These are phyloP conservation scores for Meloidogyne chitwoodi DNA, from an alignment of 1,140 invertebrate species.

Conservation along the genomic window DNA sequence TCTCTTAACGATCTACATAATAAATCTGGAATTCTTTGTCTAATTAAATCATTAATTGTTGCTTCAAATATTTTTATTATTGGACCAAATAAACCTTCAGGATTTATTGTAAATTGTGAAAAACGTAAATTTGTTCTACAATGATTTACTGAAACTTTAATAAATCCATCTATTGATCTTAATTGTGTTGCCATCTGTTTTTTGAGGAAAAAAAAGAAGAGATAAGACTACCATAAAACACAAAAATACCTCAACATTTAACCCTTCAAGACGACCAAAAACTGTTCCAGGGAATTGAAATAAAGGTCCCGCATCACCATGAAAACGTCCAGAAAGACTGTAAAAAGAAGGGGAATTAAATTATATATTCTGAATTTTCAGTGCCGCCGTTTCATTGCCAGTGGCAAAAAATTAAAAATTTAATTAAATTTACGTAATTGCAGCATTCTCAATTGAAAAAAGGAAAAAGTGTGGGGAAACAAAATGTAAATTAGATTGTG, in stretches of 20 bases:
- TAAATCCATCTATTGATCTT: conserved; percentile 43
- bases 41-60: conserved; percentile 54
- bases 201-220: neutral
- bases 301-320: conserved; percentile 47
- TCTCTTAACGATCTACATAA: conserved; percentile 48
- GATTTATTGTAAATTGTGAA: conserved; percentile 53
- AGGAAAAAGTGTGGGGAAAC: conserved; percentile 45
- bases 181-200: conserved; percentile 43
- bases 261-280: conserved; percentile 44
- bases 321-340: conserved; percentile 47
- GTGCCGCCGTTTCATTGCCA: neutral
- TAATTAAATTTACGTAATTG: conserved; percentile 45
- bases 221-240: too few relatives aligned
- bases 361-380: neutral
- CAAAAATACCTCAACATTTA: conserved; percentile 30
- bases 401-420: too few relatives aligned
- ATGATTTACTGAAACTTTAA: conserved; percentile 51
- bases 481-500: conserved; percentile 47
- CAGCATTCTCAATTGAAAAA: conserved; percentile 51
- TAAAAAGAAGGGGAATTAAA: neutral
- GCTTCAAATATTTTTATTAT: conserved; percentile 56
- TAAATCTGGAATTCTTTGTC: conserved; percentile 50
- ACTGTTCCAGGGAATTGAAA: conserved; percentile 40
- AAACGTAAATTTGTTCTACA: conserved; percentile 48
- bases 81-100: conserved; percentile 53